Conservation (phyloP, 1,140 invertebrate species). For the Calephelis nemesis region DNA sequence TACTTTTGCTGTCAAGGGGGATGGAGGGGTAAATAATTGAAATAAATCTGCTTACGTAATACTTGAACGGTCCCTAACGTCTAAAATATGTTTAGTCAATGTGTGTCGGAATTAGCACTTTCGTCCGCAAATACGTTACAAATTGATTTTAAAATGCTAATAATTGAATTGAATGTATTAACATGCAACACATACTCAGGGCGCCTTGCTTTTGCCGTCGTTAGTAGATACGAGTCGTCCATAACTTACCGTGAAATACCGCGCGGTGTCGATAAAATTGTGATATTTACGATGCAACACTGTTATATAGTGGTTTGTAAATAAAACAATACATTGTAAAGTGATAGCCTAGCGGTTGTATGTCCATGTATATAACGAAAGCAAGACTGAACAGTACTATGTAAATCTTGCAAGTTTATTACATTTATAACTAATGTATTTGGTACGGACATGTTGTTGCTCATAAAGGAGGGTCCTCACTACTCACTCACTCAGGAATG, state of each 20-base stretch:
- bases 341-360: slow-evolving; percentile 22
- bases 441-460: neutral
- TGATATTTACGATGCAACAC: slow-evolving; percentile 36
- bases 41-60: too few species aligned
- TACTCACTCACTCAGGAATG: too few species aligned
- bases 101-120: too few species aligned
- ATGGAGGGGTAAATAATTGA: too few species aligned
- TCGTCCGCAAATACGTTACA: too few species aligned
- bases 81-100: too few species aligned
- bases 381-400: slow-evolving; percentile 65
- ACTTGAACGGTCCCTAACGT: too few species aligned
- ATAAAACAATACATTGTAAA: slow-evolving; percentile 24
- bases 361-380: slow-evolving; percentile 68
- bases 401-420: slow-evolving; percentile 34
- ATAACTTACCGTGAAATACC: slow-evolving; percentile 2
- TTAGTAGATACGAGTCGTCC: neutral
- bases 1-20: too few species aligned
- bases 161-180: neutral
- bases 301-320: slow-evolving; percentile 24
- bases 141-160: too few species aligned
- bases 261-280: slow-evolving; percentile 25
- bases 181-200: neutral
- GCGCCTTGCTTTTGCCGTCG: neutral
- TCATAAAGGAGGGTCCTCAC: neutral
- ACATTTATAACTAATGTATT: neutral